Percentiles rank a stretch among this genome's conserved stretches.
Conservation (phyloP, 1,140 invertebrate species). For the Cherax quadricarinatus region DNA sequence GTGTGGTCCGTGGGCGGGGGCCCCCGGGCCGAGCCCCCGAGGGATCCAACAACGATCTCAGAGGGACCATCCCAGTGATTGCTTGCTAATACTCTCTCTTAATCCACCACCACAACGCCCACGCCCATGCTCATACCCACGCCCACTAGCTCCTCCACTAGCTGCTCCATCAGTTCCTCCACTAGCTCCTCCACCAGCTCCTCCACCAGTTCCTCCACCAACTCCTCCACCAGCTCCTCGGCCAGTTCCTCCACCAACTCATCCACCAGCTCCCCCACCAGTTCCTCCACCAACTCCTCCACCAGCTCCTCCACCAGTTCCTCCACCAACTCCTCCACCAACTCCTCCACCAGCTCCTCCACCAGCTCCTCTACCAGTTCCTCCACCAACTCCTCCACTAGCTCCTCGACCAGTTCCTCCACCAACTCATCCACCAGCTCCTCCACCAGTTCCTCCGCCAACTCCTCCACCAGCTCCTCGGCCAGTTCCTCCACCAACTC, state of each 20-base stretch:
- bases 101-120: background rate
- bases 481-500: too few species aligned
- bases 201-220: background rate
- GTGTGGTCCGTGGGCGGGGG: too few species aligned
- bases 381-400: too few species aligned
- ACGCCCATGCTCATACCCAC: background rate
- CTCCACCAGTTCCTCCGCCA: too few species aligned
- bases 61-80: background rate
- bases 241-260: background rate
- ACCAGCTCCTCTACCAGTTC: too few species aligned
- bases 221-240: background rate
- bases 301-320: background rate
- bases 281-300: background rate
- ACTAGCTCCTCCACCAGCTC: background rate
- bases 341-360: too few species aligned
- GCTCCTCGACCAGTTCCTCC: too few species aligned
- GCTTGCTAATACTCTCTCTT: background rate
- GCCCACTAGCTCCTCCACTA: background rate
- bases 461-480: too few species aligned
- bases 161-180: background rate
- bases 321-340: too few species aligned
- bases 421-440: too few species aligned
- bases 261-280: background rate
- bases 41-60: background rate
- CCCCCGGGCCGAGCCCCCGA: background rate